Evolutionary conservation across 2,797 vertebrate species (phyloP).

Genomic region (Sebastes elongatus): DNA sequence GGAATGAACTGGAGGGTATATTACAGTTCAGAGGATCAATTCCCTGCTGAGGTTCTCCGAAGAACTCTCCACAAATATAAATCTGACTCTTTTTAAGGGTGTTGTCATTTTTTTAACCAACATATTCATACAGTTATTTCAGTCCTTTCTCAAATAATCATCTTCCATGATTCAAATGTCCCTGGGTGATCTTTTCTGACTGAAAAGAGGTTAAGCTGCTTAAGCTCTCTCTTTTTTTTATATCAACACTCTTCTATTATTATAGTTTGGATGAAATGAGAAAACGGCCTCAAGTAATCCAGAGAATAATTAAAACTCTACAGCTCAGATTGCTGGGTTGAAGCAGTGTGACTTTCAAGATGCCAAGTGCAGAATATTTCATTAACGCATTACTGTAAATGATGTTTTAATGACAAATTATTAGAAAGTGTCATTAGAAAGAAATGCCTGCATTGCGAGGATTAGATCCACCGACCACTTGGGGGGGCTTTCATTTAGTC

Average conservation of each 20-base stretch:
- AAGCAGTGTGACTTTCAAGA: conserved; percentile 36
- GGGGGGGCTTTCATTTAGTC: neutral
- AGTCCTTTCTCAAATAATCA: conserved; percentile 50
- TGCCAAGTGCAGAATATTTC: neutral
- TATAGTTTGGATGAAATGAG: conserved; percentile 54
- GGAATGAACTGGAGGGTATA: conserved; percentile 35
- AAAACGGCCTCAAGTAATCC: conserved; percentile 53
- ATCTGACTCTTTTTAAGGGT: neutral
- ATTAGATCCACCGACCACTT: neutral
- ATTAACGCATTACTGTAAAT: conserved; percentile 3
- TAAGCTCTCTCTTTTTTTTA: conserved; percentile 64
- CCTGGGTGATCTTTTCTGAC: conserved; percentile 53
- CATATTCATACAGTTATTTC: conserved; percentile 37
- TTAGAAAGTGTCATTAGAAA: neutral
- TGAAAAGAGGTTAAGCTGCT: conserved; percentile 70
- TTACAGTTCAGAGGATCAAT: conserved; percentile 37
- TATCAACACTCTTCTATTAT: conserved; percentile 56
- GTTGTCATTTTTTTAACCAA: conserved; percentile 12
- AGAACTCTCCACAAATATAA: neutral
- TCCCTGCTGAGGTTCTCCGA: neutral
- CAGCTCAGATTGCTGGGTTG: conserved; percentile 28
- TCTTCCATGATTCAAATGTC: conserved; percentile 56
- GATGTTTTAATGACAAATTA: conserved; percentile 4
- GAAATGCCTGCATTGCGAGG: neutral
- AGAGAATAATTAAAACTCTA: conserved; percentile 58